These are phyloP conservation scores for Melanotaenia nigrans DNA, from an alignment of 2,797 vertebrate genomes.

Conservation along the genomic window DNA sequence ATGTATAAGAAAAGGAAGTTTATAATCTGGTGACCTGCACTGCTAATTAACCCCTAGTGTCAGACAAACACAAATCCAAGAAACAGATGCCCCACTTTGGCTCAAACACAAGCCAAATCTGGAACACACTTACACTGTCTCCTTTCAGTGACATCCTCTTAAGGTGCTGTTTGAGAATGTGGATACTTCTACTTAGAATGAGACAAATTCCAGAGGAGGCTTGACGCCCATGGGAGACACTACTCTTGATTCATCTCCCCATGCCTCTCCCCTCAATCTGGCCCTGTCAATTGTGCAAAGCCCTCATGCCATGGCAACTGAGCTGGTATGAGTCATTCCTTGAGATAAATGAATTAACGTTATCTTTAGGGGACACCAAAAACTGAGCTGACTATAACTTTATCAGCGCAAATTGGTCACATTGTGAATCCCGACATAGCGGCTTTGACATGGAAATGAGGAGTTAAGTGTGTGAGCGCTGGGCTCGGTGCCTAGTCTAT, in stretches of 20 bases:
- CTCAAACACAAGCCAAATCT: conserved; percentile 56
- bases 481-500: conserved; percentile 79
- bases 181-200: conserved; percentile 71
- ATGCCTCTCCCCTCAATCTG: conserved; percentile 54
- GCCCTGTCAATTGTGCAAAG: conserved; percentile 64
- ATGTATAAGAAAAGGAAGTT: conserved; percentile 18
- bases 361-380: conserved; percentile 77
- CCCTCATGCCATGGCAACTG: conserved; percentile 79
- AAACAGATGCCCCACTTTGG: conserved; percentile 61
- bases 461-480: conserved; percentile 82
- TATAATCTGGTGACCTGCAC: conserved; percentile 31
- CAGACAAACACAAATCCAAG: conserved; percentile 61
- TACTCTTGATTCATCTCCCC: conserved; percentile 74
- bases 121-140: conserved; percentile 69
- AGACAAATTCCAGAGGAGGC: conserved; percentile 76
- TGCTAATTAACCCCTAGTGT: conserved; percentile 60
- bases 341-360: conserved; percentile 80
- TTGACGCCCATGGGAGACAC: conserved; percentile 76
- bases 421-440: conserved; percentile 75
- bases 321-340: conserved; percentile 81
- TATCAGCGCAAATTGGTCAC: conserved; percentile 85
- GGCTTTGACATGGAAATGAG: conserved; percentile 87
- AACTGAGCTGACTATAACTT: conserved; percentile 83
- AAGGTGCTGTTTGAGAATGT: conserved; percentile 74
- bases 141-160: conserved; percentile 72